phyloP scores from a whole-genome alignment of 2,888 invertebrate genomes.

The Plebejus melissa region DNA sequence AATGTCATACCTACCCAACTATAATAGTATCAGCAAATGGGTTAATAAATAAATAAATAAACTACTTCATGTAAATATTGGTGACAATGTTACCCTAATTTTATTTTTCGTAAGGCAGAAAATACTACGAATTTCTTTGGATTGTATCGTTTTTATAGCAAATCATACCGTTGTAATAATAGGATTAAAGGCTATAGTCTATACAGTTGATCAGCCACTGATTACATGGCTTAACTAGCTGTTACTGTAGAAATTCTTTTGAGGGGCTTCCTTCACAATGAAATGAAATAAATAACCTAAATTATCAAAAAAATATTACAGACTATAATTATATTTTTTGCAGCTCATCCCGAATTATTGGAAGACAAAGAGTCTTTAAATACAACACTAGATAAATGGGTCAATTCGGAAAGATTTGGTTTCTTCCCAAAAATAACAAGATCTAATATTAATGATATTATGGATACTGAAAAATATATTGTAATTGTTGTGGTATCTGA shows the following conservation, averaged over 20 bases:
- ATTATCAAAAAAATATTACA: neutral
- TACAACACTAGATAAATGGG: constrained; percentile 89
- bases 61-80: no score
- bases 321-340: constrained; percentile 32
- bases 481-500: constrained; percentile 93
- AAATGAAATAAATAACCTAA: neutral
- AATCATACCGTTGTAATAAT: neutral
- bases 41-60: no score
- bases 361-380: constrained; percentile 72
- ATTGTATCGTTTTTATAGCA: neutral
- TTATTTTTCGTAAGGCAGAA: neutral
- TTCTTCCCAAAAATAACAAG: constrained; percentile 93
- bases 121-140: neutral
- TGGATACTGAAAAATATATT: constrained; percentile 90
- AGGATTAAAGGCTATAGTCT: neutral
- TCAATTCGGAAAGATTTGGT: constrained; percentile 92
- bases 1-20: no score
- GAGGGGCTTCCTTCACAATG: neutral
- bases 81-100: neutral
- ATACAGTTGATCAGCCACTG: neutral
- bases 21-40: no score
- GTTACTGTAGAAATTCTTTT: neutral
- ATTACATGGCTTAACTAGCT: constrained; percentile 10
- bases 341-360: constrained; percentile 50
- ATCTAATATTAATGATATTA: constrained; percentile 89